Conservation (phyloP, 2,113 vertebrate genomes). For the Actinemys pallida region DNA sequence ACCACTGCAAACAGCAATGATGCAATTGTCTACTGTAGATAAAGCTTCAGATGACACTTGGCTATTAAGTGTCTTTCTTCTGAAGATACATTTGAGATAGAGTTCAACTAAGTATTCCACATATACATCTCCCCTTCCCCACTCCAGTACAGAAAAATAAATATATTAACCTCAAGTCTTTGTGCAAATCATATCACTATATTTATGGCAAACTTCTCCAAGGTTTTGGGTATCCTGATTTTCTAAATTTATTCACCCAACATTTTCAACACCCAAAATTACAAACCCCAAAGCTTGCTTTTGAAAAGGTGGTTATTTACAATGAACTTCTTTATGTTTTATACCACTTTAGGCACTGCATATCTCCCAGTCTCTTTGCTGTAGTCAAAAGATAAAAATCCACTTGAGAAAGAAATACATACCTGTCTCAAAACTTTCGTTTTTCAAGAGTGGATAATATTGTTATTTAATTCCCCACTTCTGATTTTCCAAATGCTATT, state of each 20-base stretch:
- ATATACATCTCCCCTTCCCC: not conserved
- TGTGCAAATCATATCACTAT: not conserved
- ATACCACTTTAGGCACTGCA: not conserved
- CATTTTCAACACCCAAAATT: not conserved
- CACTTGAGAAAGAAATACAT: not conserved
- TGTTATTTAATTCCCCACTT: not conserved
- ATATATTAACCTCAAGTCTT: not conserved
- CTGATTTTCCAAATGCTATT: constrained; percentile 45
- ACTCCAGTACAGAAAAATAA: not conserved
- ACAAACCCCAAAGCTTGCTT: not conserved
- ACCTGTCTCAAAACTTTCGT: not conserved
- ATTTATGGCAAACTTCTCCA: not conserved
- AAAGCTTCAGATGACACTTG: not conserved
- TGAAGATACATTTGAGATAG: not conserved
- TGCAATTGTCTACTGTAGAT: not conserved
- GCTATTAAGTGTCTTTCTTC: not conserved
- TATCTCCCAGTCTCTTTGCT: not conserved
- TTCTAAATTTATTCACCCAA: not conserved
- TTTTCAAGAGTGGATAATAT: not conserved
- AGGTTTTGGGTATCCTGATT: not conserved
- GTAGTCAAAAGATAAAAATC: not conserved
- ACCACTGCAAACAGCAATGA: not conserved
- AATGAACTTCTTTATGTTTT: not conserved
- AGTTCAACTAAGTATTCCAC: not conserved
- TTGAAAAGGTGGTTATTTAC: not conserved